Evolutionary conservation across 1,140 invertebrate genomes (phyloP).

Genomic region (Laupala kohalensis): DNA sequence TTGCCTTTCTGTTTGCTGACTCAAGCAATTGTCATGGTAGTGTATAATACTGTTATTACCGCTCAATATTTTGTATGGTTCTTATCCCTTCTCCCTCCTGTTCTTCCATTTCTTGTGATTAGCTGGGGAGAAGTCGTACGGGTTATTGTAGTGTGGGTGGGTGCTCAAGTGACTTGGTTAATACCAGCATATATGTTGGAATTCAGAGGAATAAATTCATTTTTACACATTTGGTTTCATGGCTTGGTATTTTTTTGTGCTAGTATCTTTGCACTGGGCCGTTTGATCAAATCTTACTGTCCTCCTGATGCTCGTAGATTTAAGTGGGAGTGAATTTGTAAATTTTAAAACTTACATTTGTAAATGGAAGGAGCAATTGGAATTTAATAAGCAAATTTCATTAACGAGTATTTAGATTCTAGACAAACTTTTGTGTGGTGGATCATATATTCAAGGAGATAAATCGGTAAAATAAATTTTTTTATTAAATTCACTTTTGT

Average conservation of each 20-base stretch:
- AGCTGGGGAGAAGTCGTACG: conserved; percentile 32
- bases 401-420: too few species aligned
- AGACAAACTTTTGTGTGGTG: too few species aligned
- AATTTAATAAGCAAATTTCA: too few species aligned
- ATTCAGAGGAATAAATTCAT: conserved; percentile 73
- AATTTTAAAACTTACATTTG: too few species aligned
- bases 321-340: not conserved
- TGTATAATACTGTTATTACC: conserved; percentile 92
- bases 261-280: conserved; percentile 57
- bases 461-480: too few species aligned
- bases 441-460: too few species aligned
- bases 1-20: conserved; percentile 75
- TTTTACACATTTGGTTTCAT: conserved; percentile 64
- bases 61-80: conserved; percentile 99
- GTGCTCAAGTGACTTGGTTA: conserved; percentile 76
- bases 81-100: conserved; percentile 70
- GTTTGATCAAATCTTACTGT: conserved; percentile 46
- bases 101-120: conserved; percentile 48
- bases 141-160: conserved; percentile 52
- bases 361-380: too few species aligned
- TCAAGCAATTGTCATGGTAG: conserved; percentile 78
- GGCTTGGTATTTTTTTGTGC: conserved; percentile 61
- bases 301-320: not conserved
- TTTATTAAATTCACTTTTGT: too few species aligned
- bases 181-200: conserved; percentile 81